A percentile compares a stretch with the other conserved stretches of the same genome.
Conservation (phyloP, 2,888 invertebrate genomes). For the Brachyopa scutellaris region DNA sequence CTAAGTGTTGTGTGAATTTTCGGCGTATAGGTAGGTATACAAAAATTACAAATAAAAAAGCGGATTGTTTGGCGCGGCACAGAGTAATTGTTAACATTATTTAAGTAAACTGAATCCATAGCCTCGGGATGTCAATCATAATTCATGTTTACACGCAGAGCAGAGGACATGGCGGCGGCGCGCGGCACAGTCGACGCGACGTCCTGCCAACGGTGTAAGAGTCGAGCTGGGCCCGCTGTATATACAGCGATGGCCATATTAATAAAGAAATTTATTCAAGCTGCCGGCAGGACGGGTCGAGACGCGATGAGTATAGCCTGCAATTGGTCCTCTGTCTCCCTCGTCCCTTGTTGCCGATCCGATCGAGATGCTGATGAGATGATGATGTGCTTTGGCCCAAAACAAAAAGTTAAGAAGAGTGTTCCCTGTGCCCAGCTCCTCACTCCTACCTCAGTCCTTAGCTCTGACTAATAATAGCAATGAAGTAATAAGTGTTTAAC, state of each 20-base stretch:
- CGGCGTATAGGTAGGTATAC: neutral
- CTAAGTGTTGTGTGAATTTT: constrained; percentile 11
- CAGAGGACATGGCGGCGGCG: constrained; percentile 17
- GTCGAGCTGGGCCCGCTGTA: too few relatives aligned
- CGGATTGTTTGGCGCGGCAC: constrained; percentile 35
- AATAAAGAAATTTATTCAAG: constrained; percentile 75
- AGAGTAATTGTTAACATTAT: constrained; percentile 72
- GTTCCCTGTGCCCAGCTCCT: neutral
- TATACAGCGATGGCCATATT: too few relatives aligned
- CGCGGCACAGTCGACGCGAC: too few relatives aligned
- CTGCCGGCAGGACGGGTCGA: constrained; percentile 39
- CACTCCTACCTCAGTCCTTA: too few relatives aligned
- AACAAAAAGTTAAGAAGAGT: constrained; percentile 17
- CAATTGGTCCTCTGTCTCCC: constrained; percentile 8
- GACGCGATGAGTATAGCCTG: too few relatives aligned
- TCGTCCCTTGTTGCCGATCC: neutral
- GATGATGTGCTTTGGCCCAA: constrained; percentile 44
- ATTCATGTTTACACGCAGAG: constrained; percentile 71
- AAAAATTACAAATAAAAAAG: too few relatives aligned
- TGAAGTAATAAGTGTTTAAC: constrained; percentile 76
- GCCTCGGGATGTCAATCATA: constrained; percentile 71
- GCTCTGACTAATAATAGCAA: constrained; percentile 74
- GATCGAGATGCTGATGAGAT: constrained; percentile 69
- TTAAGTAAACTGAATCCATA: constrained; percentile 72
- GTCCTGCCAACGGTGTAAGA: too few relatives aligned